These are phyloP conservation scores for Eupithecia subumbrata DNA, from an alignment of 2,888 invertebrate species.

Conservation along the genomic window DNA sequence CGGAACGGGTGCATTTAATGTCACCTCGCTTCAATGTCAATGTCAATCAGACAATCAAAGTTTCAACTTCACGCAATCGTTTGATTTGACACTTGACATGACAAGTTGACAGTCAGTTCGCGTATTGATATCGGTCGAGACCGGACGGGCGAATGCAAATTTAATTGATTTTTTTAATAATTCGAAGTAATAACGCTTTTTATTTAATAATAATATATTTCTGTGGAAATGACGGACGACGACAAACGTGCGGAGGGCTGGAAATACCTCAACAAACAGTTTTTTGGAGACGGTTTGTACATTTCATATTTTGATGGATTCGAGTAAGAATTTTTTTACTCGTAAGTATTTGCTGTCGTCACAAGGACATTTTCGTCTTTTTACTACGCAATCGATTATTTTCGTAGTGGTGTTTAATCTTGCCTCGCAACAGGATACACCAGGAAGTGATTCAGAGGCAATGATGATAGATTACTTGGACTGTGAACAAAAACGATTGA, in stretches of 20 bases:
- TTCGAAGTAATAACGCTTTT: constrained; percentile 33
- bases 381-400: constrained; percentile 24
- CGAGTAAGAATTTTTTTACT: constrained; percentile 48
- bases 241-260: constrained; percentile 79
- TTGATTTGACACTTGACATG: neutral
- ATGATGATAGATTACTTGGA: constrained; percentile 20
- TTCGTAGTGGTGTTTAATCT: constrained; percentile 11
- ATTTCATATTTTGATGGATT: constrained; percentile 47
- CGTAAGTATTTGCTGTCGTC: constrained; percentile 50
- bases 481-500: neutral
- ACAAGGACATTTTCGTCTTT: constrained; percentile 49
- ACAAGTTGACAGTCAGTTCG: constrained; percentile 21
- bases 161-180: constrained; percentile 40
- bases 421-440: constrained; percentile 22
- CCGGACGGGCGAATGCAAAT: constrained; percentile 42
- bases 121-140: constrained; percentile 36
- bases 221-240: constrained; percentile 62
- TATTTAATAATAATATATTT: constrained; percentile 32
- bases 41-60: constrained; percentile 1
- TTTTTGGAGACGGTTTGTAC: constrained; percentile 79
- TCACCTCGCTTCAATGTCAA: neutral
- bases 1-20: neutral
- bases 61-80: neutral
- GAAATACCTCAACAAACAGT: constrained; percentile 81
- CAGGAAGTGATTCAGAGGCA: constrained; percentile 28